Percentiles rank a stretch among this genome's conserved stretches.
These are phyloP conservation scores for Plebejus argus DNA, from an alignment of 2,888 invertebrate genomes.

Conservation along the genomic window DNA sequence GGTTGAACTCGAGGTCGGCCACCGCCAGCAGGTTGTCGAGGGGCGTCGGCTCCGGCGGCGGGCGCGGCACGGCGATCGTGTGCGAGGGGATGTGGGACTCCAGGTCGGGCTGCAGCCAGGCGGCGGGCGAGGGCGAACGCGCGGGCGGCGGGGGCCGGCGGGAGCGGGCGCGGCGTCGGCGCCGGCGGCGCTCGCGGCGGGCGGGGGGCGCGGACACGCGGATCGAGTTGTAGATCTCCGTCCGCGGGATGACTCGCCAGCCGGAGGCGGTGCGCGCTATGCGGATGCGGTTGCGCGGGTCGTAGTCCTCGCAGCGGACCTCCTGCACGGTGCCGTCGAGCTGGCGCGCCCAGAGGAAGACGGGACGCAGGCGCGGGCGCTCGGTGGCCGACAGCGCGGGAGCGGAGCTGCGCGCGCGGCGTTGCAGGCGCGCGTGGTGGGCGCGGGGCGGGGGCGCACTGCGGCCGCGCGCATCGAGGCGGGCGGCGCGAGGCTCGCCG, in stretches of 20 bases:
- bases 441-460: conserved; percentile 55
- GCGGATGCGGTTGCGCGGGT: conserved; percentile 90
- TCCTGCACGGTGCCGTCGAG: conserved; percentile 90
- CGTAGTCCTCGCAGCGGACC: conserved; percentile 93
- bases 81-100: conserved; percentile 83
- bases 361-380: conserved; percentile 86
- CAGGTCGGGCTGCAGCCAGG: conserved; percentile 76
- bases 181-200: conserved; percentile 49
- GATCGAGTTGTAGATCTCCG: conserved; percentile 82
- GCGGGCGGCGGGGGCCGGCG: conserved; percentile 45
- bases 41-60: conserved; percentile 73
- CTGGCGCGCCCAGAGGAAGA: conserved; percentile 92
- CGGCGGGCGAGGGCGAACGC: conserved; percentile 48
- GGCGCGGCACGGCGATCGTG: conserved; percentile 78
- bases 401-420: conserved; percentile 58
- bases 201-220: conserved; percentile 49
- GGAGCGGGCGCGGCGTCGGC: conserved; percentile 51
- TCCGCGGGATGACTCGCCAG: conserved; percentile 91
- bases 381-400: conserved; percentile 77
- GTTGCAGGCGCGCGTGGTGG: conserved; percentile 78
- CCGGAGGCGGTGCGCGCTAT: conserved; percentile 90
- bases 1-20: conserved; percentile 83
- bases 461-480: conserved; percentile 73
- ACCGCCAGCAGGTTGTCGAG: conserved; percentile 83
- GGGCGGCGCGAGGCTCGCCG: conserved; percentile 78